These are phyloP conservation scores for Astropecten irregularis DNA, from an alignment of 53 echinoderm and acorn worm species.

Conservation along the genomic window DNA sequence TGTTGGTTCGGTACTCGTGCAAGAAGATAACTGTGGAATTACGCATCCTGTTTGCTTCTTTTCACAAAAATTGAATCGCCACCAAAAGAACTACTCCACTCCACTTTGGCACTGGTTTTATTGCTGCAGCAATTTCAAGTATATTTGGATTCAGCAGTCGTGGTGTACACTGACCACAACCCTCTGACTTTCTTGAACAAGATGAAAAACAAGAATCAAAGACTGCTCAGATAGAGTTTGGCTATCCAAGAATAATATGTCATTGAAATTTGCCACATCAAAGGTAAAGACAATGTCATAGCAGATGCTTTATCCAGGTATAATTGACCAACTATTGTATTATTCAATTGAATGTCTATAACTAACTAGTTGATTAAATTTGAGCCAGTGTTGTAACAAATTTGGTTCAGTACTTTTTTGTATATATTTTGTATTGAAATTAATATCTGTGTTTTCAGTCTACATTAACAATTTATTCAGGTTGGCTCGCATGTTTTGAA, in stretches of 20 bases:
- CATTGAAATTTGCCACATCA: too few relatives aligned
- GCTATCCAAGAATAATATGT: slow-evolving; percentile 31
- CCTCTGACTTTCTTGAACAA: slow-evolving; percentile 49
- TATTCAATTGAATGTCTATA: too few relatives aligned
- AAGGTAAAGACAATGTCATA: too few relatives aligned
- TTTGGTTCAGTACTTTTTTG: too few relatives aligned
- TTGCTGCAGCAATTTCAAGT: slow-evolving; percentile 33
- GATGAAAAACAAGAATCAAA: slow-evolving; percentile 62
- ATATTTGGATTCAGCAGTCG: slow-evolving; percentile 18
- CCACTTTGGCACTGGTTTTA: background rate
- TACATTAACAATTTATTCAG: too few relatives aligned
- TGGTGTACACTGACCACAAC: slow-evolving; percentile 60
- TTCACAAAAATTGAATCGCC: slow-evolving; percentile 5
- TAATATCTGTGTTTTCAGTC: too few relatives aligned
- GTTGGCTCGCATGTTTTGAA: too few relatives aligned
- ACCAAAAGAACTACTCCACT: slow-evolving; percentile 23
- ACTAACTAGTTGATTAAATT: too few relatives aligned
- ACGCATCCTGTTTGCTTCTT: slow-evolving; percentile 18
- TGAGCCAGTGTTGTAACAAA: too few relatives aligned
- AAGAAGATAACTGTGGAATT: slow-evolving; percentile 18
- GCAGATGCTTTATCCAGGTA: background rate
- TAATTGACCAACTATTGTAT: too few relatives aligned
- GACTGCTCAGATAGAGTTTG: slow-evolving; percentile 47
- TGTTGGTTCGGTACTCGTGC: slow-evolving; percentile 16
- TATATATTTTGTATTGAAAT: too few relatives aligned